Evolutionary conservation across 2,888 invertebrate species (phyloP).

Genomic region (Melanchra persicariae): DNA sequence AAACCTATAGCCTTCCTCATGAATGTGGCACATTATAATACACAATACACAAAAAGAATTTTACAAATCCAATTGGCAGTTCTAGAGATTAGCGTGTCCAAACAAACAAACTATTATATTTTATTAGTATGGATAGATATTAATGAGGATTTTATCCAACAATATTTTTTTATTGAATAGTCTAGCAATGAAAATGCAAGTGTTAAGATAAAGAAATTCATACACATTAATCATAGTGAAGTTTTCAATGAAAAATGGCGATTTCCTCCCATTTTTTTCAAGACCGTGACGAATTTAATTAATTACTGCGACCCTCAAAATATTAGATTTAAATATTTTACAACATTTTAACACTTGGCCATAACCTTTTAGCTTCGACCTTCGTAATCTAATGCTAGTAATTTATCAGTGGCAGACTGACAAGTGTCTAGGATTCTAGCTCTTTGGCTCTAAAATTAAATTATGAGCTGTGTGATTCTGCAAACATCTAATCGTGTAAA

Average conservation of each 20-base stretch:
- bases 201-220: not conserved
- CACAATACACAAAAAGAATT: no score
- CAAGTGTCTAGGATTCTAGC: not conserved
- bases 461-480: not conserved
- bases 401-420: not conserved
- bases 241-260: not conserved
- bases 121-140: no score
- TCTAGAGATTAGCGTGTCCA: no score
- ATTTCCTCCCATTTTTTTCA: not conserved
- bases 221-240: not conserved
- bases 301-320: conserved; percentile 3
- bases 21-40: no score
- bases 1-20: no score
- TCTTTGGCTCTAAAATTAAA: not conserved
- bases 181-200: no score
- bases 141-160: no score
- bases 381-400: not conserved
- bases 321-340: conserved; percentile 8
- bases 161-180: no score
- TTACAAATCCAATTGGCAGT: no score
- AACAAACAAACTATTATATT: no score
- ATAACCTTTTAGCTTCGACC: conserved; percentile 21
- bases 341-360: conserved; percentile 15
- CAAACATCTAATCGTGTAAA: not conserved
- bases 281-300: conserved; percentile 10